phyloP scores from a whole-genome alignment of 1,140 invertebrate genomes.

The Pachypsylla venusta region DNA sequence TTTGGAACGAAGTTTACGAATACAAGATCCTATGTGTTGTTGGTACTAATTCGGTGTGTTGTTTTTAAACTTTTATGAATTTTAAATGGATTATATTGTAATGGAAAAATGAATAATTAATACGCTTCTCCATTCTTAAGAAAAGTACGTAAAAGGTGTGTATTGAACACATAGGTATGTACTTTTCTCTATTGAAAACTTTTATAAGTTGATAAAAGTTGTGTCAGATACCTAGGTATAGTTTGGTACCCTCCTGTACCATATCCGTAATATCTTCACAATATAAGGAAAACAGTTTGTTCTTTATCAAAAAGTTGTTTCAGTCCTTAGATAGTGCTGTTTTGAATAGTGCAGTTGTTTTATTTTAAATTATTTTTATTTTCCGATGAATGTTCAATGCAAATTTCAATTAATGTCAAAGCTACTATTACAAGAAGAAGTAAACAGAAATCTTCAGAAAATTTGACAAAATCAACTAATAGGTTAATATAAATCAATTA shows the following conservation, averaged over 20 bases:
- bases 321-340: neutral
- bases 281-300: neutral
- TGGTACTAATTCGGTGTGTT: too few species aligned
- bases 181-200: neutral
- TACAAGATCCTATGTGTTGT: too few species aligned
- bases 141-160: neutral
- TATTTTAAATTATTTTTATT: neutral
- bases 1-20: too few species aligned
- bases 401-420: constrained; percentile 7
- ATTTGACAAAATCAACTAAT: neutral
- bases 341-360: neutral
- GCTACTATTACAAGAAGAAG: neutral
- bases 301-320: neutral
- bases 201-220: too few species aligned
- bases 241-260: constrained; percentile 9
- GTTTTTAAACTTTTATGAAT: neutral
- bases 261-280: neutral
- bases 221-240: neutral
- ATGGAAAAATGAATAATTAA: neutral
- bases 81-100: neutral
- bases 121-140: neutral
- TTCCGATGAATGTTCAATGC: neutral
- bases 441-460: neutral
- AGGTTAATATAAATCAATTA: too few species aligned
- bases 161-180: neutral